Percentiles rank a stretch among this genome's conserved stretches.
Evolutionary conservation across 2,797 vertebrate genomes (phyloP).

Genomic region (Notamacropus eugenii): DNA sequence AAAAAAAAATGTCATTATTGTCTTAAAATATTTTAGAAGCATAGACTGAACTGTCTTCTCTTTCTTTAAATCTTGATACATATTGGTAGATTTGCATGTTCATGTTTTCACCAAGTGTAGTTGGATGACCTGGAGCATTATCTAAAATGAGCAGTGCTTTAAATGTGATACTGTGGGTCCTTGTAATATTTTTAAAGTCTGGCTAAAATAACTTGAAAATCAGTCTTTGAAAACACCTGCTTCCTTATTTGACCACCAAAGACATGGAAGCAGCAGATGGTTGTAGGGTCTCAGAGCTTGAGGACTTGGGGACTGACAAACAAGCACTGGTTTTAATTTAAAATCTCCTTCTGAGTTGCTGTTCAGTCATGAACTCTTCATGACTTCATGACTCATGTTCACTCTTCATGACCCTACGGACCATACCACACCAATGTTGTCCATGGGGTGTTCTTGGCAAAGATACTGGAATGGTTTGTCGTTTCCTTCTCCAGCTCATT

Average conservation of each 20-base stretch:
- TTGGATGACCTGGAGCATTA: neutral
- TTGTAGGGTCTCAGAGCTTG: neutral
- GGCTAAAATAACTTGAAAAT: neutral
- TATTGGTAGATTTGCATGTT: neutral
- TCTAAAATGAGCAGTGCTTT: neutral
- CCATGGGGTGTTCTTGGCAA: neutral
- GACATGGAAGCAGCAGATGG: neutral
- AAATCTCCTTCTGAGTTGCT: neutral
- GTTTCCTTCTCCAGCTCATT: neutral
- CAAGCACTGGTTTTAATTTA: neutral
- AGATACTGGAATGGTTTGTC: neutral
- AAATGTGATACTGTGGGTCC: neutral
- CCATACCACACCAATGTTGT: neutral
- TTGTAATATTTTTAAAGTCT: neutral
- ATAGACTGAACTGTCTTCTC: neutral
- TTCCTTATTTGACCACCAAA: neutral
- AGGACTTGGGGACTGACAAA: neutral
- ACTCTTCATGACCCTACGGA: neutral
- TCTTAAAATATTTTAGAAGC: neutral
- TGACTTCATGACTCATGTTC: neutral
- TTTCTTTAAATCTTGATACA: neutral
- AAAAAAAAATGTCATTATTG: neutral
- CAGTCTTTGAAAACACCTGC: neutral
- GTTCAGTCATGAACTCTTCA: neutral
- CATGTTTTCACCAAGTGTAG: neutral